These are phyloP conservation scores for Pocillopora grandis DNA, from an alignment of 92 coral and sea anemone species.

Conservation along the genomic window DNA sequence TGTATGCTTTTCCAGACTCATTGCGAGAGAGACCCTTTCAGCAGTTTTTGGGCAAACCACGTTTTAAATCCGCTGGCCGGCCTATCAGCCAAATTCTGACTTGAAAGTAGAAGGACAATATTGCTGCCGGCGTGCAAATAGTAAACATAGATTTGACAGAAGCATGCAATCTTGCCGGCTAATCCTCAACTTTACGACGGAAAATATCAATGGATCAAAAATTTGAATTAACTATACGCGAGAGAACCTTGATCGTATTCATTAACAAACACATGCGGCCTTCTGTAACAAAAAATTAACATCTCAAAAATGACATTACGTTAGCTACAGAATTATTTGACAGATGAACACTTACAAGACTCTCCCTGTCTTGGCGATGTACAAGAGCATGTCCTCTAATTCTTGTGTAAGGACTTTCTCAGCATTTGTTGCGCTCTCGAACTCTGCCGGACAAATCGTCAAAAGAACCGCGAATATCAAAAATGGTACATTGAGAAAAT, in stretches of 20 bases:
- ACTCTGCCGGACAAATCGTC: slow-evolving; percentile 57
- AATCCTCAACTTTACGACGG: neutral
- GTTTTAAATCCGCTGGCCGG: neutral
- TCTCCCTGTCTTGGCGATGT: slow-evolving; percentile 97
- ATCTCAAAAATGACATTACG: neutral
- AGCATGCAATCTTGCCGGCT: neutral
- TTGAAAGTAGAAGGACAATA: neutral
- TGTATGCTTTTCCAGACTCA: too few relatives aligned
- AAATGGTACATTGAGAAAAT: slow-evolving; percentile 6
- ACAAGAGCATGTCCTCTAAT: slow-evolving; percentile 79
- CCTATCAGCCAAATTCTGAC: neutral
- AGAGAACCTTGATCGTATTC: neutral
- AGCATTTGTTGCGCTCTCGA: slow-evolving; percentile 91
- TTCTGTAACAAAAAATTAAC: neutral
- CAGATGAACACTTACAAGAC: slow-evolving; percentile 72
- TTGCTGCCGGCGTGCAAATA: neutral
- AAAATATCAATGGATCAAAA: neutral
- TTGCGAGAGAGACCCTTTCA: too few relatives aligned
- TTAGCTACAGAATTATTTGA: neutral
- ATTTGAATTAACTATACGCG: neutral
- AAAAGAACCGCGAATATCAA: slow-evolving; percentile 35
- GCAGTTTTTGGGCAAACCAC: too few relatives aligned
- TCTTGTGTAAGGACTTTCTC: slow-evolving; percentile 92
- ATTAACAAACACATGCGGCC: neutral
- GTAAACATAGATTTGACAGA: neutral